These are phyloP conservation scores for Phyllotreta cruciferae DNA, from an alignment of 2,888 invertebrate genomes.

Conservation along the genomic window DNA sequence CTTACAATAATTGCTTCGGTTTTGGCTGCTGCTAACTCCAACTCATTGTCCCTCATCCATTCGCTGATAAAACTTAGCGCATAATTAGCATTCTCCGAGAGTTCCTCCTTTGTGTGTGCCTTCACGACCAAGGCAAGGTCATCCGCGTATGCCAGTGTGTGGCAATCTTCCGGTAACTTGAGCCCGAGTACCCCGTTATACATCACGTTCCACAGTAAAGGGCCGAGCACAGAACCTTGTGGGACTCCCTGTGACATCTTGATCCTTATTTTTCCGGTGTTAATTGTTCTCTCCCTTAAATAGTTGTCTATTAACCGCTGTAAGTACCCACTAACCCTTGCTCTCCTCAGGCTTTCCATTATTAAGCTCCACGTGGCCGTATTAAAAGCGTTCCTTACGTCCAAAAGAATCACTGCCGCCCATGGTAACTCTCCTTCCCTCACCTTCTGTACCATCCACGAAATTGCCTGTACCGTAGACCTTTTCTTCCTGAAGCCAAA, in stretches of 20 bases:
- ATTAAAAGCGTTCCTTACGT: constrained; percentile 1
- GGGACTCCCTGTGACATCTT: constrained; percentile 20
- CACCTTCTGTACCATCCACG: neutral
- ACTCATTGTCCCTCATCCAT: constrained; percentile 17
- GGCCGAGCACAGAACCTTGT: constrained; percentile 27
- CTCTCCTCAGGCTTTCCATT: neutral
- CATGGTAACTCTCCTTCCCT: neutral
- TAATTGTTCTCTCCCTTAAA: neutral
- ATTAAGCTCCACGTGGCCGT: neutral
- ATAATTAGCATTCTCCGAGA: constrained; percentile 11
- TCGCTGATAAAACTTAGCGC: constrained; percentile 4
- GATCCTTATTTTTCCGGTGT: no score
- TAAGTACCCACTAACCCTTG: neutral
- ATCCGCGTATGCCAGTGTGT: constrained; percentile 25
- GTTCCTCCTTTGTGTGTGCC: neutral
- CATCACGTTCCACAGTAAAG: constrained; percentile 22
- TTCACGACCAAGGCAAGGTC: constrained; percentile 20
- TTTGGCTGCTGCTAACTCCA: constrained; percentile 28
- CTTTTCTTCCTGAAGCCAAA: constrained; percentile 4
- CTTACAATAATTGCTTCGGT: constrained; percentile 29
- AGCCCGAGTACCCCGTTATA: constrained; percentile 14
- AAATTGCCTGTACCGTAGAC: neutral
- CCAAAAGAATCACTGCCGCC: neutral
- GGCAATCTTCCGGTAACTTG: neutral
- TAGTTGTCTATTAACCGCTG: neutral